A percentile compares a stretch with the other conserved stretches of the same genome.
Conservation (phyloP, 2,888 invertebrate species). For the Rotaria socialis region DNA sequence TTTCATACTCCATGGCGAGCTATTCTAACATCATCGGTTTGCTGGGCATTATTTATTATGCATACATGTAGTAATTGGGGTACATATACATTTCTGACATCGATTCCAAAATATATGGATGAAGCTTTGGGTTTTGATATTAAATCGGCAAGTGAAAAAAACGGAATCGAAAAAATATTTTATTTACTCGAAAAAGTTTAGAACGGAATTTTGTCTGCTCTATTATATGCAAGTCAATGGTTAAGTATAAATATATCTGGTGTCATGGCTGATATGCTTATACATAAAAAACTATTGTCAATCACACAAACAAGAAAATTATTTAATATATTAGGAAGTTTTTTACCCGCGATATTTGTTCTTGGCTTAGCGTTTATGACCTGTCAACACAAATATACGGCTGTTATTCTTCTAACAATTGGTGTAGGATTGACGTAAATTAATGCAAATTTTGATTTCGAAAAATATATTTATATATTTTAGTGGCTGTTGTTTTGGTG, state of each 20-base stretch:
- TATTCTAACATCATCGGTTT: constrained; percentile 38
- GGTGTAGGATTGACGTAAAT: constrained; percentile 38
- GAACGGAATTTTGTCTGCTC: background rate
- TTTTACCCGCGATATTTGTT: constrained; percentile 31
- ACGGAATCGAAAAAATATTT: background rate
- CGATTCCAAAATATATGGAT: constrained; percentile 46
- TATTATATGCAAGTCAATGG: constrained; percentile 35
- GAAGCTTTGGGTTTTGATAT: constrained; percentile 46
- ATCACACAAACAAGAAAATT: constrained; percentile 40
- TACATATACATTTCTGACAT: constrained; percentile 42
- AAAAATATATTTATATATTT: background rate
- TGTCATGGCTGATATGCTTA: constrained; percentile 34
- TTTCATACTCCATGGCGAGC: constrained; percentile 42
- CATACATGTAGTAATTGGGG: constrained; percentile 43
- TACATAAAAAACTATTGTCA: constrained; percentile 30
- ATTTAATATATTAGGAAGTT: constrained; percentile 39
- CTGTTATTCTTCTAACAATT: constrained; percentile 24
- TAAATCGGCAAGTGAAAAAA: constrained; percentile 34
- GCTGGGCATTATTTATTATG: constrained; percentile 21
- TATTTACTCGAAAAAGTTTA: background rate
- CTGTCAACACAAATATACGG: constrained; percentile 12
- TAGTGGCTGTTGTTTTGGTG: constrained; percentile 38
- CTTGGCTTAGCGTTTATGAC: constrained; percentile 38
- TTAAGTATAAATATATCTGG: constrained; percentile 38
- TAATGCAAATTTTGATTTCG: no score